Percentiles rank a stretch among this genome's conserved stretches.
phyloP scores from a whole-genome alignment of 2,888 invertebrate genomes.

The Germaria angustata region DNA sequence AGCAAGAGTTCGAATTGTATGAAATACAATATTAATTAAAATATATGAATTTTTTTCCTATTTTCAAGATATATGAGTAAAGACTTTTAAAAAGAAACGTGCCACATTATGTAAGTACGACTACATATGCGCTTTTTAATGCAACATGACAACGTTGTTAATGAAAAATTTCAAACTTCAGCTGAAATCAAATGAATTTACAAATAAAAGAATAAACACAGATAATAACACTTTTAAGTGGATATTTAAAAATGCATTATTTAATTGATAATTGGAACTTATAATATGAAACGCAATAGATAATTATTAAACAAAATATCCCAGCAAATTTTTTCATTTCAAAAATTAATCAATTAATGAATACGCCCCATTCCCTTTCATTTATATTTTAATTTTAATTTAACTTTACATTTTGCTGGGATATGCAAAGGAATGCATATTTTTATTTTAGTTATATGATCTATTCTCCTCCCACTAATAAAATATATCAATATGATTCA shows the following conservation, averaged over 20 bases:
- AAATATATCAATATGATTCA: no score
- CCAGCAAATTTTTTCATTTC: not conserved
- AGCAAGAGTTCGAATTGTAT: not conserved
- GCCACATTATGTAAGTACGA: no score
- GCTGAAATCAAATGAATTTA: not conserved
- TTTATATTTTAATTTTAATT: no score
- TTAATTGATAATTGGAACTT: not conserved
- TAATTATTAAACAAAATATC: not conserved
- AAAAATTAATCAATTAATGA: no score
- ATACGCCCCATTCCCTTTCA: no score
- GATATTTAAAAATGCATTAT: not conserved
- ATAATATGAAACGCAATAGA: not conserved
- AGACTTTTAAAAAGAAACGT: no score
- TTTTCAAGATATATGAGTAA: not conserved
- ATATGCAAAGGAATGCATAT: not conserved
- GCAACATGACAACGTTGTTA: not conserved
- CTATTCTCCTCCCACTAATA: conserved; percentile 13
- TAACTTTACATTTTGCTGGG: not conserved
- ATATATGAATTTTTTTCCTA: not conserved
- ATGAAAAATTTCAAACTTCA: not conserved
- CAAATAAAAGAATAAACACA: not conserved
- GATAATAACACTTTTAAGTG: conserved; percentile 9
- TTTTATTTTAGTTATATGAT: not conserved
- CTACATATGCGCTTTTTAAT: no score
- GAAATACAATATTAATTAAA: not conserved